These are phyloP conservation scores for Botia almorhae DNA, from an alignment of 2,797 vertebrate species.

Conservation along the genomic window DNA sequence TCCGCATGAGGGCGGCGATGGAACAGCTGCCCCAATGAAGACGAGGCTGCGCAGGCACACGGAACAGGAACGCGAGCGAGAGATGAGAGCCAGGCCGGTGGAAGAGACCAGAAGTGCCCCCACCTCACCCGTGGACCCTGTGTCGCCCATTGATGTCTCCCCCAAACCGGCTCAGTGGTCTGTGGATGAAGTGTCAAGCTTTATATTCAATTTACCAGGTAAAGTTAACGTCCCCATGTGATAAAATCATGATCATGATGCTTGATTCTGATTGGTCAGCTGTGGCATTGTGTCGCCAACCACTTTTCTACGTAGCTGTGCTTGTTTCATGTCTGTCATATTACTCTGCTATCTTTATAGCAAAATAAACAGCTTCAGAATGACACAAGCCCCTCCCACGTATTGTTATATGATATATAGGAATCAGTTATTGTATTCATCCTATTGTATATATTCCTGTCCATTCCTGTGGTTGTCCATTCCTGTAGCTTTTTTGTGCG, in stretches of 20 bases:
- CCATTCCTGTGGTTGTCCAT: no score
- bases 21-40: conserved; percentile 83
- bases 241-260: not conserved
- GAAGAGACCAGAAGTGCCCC: conserved; percentile 77
- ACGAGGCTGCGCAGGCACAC: conserved; percentile 87
- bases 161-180: conserved; percentile 88
- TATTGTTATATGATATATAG: no score
- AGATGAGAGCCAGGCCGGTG: conserved; percentile 81
- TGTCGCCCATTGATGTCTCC: conserved; percentile 72
- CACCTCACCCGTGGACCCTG: conserved; percentile 71
- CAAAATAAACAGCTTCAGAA: no score
- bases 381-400: no score
- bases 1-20: conserved; percentile 73
- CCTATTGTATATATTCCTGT: no score
- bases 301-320: no score
- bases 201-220: conserved; percentile 95
- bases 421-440: no score
- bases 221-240: conserved; percentile 12
- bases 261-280: not conserved
- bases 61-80: conserved; percentile 76
- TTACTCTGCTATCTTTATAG: no score
- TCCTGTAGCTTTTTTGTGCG: no score
- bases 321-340: no score
- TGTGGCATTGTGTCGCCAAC: not conserved
- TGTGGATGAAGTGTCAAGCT: conserved; percentile 94